phyloP scores from a whole-genome alignment of 2,113 vertebrate species.

The Hypanus sabinus region DNA sequence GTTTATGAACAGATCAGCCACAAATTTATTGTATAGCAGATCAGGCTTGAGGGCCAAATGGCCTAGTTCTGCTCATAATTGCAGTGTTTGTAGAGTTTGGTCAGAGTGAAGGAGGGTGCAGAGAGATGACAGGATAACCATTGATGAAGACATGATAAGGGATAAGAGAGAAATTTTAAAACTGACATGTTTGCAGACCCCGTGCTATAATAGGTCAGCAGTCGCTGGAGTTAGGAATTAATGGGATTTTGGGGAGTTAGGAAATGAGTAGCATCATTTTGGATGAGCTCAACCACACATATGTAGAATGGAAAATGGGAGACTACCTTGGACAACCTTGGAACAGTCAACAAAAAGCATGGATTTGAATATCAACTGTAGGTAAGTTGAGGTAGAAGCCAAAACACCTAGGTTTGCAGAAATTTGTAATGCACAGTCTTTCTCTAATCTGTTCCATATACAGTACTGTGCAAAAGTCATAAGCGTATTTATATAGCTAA shows the following conservation, averaged over 20 bases:
- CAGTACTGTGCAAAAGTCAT: too few species aligned
- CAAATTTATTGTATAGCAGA: not conserved
- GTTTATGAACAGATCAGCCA: too few species aligned
- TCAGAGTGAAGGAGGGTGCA: not conserved
- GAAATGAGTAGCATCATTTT: not conserved
- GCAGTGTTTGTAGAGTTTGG: not conserved
- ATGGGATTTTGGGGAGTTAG: not conserved
- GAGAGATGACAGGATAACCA: not conserved
- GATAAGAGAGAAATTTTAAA: not conserved
- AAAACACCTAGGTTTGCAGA: too few species aligned
- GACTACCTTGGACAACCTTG: not conserved
- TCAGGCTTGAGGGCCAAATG: not conserved
- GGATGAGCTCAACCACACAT: not conserved
- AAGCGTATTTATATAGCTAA: too few species aligned
- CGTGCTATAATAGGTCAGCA: not conserved
- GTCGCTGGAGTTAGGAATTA: not conserved
- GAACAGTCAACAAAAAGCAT: not conserved
- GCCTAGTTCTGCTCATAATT: too few species aligned
- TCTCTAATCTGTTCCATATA: too few species aligned
- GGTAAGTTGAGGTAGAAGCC: not conserved
- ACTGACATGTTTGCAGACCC: not conserved
- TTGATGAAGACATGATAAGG: not conserved
- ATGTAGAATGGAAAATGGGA: not conserved
- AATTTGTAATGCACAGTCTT: too few species aligned
- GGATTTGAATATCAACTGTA: not conserved